Conservation (phyloP, 2,888 invertebrate genomes). For the Endomychus coccineus region DNA sequence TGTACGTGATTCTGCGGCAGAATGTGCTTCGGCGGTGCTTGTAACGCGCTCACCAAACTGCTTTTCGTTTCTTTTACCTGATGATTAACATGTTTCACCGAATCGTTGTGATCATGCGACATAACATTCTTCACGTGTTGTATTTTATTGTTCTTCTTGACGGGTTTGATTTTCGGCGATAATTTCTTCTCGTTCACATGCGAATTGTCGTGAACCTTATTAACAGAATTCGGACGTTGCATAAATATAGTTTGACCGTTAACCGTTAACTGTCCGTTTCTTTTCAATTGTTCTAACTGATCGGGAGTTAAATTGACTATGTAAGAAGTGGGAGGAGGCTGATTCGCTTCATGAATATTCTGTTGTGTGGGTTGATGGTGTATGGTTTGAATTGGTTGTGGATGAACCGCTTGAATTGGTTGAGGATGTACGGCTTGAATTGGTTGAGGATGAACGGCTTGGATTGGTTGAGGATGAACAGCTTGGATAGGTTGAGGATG, state of each 20-base stretch:
- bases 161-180: constrained; percentile 39
- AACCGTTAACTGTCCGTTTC: constrained; percentile 42
- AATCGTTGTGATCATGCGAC: constrained; percentile 4
- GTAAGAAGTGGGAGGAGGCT: constrained; percentile 38
- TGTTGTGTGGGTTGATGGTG: constrained; percentile 8
- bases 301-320: constrained; percentile 44
- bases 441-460: constrained; percentile 19
- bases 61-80: constrained; percentile 9
- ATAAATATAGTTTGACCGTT: constrained; percentile 44
- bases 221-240: constrained; percentile 35
- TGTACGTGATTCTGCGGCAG: constrained; percentile 33
- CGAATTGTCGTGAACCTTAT: constrained; percentile 15
- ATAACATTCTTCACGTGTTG: constrained; percentile 11
- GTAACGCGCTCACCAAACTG: constrained; percentile 29
- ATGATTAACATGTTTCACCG: constrained; percentile 7
- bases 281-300: constrained; percentile 41
- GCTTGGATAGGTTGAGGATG: constrained; percentile 20
- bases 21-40: constrained; percentile 32
- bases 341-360: constrained; percentile 21
- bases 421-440: constrained; percentile 20
- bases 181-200: constrained; percentile 31
- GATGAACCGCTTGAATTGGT: constrained; percentile 22
- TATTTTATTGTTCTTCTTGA: constrained; percentile 31
- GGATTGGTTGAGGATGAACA: constrained; percentile 19
- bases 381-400: constrained; percentile 18